phyloP scores from a whole-genome alignment of 2,113 vertebrate species.

The Bettongia penicillata region DNA sequence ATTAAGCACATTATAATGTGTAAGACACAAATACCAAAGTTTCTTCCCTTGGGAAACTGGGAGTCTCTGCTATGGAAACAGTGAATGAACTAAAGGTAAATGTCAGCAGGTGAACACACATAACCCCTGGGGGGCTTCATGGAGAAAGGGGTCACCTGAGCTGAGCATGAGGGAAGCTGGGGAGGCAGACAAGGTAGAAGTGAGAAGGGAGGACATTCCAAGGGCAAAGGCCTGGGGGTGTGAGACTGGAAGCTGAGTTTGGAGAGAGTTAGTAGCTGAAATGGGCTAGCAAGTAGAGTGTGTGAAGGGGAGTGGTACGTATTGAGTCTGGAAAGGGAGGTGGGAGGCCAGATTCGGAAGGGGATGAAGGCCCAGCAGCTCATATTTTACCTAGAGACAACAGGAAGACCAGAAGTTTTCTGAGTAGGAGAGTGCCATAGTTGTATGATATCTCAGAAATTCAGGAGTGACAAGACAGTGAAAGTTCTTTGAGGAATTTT shows the following conservation, averaged over 20 bases:
- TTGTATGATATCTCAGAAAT: constrained; percentile 19
- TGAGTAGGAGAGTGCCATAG: neutral
- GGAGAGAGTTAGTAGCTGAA: neutral
- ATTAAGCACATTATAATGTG: neutral
- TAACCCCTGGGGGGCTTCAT: neutral
- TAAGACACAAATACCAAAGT: neutral
- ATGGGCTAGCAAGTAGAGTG: neutral
- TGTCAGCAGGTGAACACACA: neutral
- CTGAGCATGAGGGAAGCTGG: neutral
- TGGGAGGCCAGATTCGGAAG: neutral
- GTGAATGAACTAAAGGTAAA: neutral
- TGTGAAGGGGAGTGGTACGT: neutral
- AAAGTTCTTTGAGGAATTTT: constrained; percentile 16
- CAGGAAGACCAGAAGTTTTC: neutral
- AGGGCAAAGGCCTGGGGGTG: neutral
- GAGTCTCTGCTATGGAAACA: neutral
- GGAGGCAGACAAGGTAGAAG: neutral
- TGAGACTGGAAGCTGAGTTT: neutral
- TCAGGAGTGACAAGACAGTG: constrained; percentile 2
- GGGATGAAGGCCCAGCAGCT: neutral
- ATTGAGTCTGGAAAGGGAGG: neutral
- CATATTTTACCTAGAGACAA: constrained; percentile 1
- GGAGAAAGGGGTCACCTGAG: neutral
- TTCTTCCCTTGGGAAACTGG: neutral
- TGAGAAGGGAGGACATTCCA: neutral